Base-by-base conservation (phyloP, 1,140 invertebrate species). In the Pteromalus puparum region DNA sequence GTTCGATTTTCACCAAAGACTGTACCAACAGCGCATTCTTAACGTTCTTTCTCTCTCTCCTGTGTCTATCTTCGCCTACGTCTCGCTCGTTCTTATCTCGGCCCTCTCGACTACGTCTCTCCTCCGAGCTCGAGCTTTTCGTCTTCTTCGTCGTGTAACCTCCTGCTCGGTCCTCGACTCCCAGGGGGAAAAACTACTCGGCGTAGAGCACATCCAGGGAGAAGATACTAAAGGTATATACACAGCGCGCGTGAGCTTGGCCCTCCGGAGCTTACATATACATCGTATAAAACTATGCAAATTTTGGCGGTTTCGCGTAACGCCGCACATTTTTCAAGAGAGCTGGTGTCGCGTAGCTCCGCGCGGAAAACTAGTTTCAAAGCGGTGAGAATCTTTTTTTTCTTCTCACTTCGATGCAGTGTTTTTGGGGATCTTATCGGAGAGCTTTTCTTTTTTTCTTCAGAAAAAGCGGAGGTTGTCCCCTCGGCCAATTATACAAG, bases 231-330 rank as follows among this genome's bases (percentile, higher is more conserved):
- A 46, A 82, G 46, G 81, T 82, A 28, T 82, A 76, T 21, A 61
- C 21, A n/a, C 18, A n/a, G 4, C 46, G 13, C 3, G 2, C 21
- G n/a, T n/a, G 6, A n/a, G 21, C 53, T 61, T 46, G 34, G 61
- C 67, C 65, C 6, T 10, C 21, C 21, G 26, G 15, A 68, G 34
- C 13, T 5, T 61, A 34, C 38, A 28, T 72, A 72, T 72, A 68
- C 34, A 30, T 68, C 61, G 18, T 76, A 75, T 80, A 85, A 76
- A 76, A 77, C 72, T 85, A 85, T 85, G 83, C 79, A 85, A 85
- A 85, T 85, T 85, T 70, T 26, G 38, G 42, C 24, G 72, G 68
- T 81, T 48, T 46, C 53, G 24, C 24, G 34, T 65, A 67, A 81
- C 26, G n/a, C 53, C 77, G 73, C 74, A 42, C 73, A 81, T 81